These are phyloP conservation scores for Naja naja DNA, from an alignment of 2,113 vertebrate species.

Conservation along the genomic window DNA sequence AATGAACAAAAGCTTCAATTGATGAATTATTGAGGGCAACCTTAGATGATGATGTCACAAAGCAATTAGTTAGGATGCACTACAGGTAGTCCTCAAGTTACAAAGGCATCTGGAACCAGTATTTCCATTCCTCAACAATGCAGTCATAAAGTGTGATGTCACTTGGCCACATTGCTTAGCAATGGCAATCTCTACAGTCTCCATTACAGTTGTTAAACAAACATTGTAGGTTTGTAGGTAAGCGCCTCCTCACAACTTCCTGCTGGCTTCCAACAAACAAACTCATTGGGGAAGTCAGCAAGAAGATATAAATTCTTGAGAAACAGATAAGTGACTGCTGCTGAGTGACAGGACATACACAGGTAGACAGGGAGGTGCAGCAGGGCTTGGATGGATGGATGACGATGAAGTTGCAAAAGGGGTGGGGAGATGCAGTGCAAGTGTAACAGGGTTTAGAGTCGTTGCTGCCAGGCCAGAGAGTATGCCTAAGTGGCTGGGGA, in stretches of 20 bases:
- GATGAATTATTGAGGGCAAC: not conserved
- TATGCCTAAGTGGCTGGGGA: not conserved
- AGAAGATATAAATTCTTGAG: not conserved
- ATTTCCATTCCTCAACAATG: not conserved
- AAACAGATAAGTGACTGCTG: not conserved
- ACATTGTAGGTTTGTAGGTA: not conserved
- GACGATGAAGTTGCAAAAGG: not conserved
- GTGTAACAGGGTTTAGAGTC: not conserved
- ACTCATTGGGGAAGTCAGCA: not conserved
- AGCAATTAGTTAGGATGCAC: not conserved
- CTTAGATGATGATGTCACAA: not conserved
- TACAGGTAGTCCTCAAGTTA: not conserved
- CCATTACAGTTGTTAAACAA: not conserved
- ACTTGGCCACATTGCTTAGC: not conserved
- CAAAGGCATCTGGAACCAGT: not conserved
- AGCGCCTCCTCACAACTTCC: not conserved
- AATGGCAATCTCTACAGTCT: not conserved
- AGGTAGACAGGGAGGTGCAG: not conserved
- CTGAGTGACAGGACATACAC: not conserved
- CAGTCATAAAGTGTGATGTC: not conserved
- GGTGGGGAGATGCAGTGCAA: not conserved
- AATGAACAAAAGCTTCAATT: not conserved
- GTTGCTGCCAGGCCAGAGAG: not conserved
- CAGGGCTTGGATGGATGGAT: not conserved
- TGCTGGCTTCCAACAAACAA: not conserved